Evolutionary conservation across 2,888 invertebrate species (phyloP).

Genomic region (Zaprionus obscuricornis): DNA sequence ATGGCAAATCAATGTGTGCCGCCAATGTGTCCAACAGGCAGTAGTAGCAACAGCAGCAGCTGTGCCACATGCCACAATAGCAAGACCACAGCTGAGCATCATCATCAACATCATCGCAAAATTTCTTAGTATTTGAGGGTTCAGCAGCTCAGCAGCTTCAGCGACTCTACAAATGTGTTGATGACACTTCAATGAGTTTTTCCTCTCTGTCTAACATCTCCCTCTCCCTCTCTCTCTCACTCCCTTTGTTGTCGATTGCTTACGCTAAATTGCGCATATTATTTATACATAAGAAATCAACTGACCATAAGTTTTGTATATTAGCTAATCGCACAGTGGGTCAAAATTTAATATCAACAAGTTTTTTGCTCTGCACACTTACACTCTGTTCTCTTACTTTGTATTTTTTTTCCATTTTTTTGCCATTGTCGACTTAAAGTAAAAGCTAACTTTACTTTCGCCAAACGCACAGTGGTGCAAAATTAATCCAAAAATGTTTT

Average conservation of each 20-base stretch:
- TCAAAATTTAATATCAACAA: conserved; percentile 28
- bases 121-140: no score
- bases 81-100: no score
- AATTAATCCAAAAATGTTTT: no score
- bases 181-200: conserved; percentile 75
- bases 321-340: conserved; percentile 62
- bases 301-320: conserved; percentile 77
- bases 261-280: conserved; percentile 74
- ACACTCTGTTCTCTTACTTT: no score
- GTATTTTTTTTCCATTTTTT: no score
- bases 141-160: conserved; percentile 4
- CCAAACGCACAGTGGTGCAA: no score
- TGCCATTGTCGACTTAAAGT: no score
- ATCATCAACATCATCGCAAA: conserved; percentile 4
- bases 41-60: conserved; percentile 35
- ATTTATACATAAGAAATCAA: conserved; percentile 73
- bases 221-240: no score
- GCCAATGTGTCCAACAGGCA: conserved; percentile 28
- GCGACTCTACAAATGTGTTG: conserved; percentile 53
- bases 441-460: no score
- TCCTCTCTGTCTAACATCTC: no score
- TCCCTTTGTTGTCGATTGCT: conserved; percentile 29
- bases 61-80: conserved; percentile 8
- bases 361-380: no score
- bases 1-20: conserved; percentile 72